A percentile compares a stretch with the other conserved stretches of the same genome.
These are phyloP conservation scores for Micropoecilia bifurca DNA, from an alignment of 2,797 vertebrate species.

Conservation along the genomic window DNA sequence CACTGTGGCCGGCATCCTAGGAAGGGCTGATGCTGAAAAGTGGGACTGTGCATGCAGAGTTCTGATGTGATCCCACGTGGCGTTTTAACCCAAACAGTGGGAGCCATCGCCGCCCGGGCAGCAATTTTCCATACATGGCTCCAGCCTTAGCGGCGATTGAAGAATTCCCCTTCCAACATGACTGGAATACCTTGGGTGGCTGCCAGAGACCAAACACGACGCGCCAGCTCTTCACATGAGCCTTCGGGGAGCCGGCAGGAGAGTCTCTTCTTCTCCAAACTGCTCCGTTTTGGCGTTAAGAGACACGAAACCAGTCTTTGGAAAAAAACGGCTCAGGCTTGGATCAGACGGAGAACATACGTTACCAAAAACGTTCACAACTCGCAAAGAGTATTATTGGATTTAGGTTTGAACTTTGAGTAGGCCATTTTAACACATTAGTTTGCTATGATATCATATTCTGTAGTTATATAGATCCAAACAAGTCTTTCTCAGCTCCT, in stretches of 20 bases:
- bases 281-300: background rate
- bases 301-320: background rate
- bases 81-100: slow-evolving; percentile 52
- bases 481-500: background rate
- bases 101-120: slow-evolving; percentile 42
- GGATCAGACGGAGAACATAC: background rate
- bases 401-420: background rate
- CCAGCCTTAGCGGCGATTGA: slow-evolving; percentile 51
- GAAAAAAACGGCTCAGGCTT: background rate
- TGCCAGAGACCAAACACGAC: slow-evolving; percentile 59
- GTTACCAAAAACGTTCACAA: background rate
- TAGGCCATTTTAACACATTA: background rate
- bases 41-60: background rate
- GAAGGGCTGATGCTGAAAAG: background rate
- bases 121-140: slow-evolving; percentile 72
- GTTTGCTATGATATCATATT: background rate
- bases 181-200: slow-evolving; percentile 73
- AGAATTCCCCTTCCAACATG: slow-evolving; percentile 66
- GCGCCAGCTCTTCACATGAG: slow-evolving; percentile 64
- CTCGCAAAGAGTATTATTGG: background rate
- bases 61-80: slow-evolving; percentile 26
- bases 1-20: background rate
- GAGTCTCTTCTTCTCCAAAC: background rate
- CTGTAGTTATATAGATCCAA: background rate
- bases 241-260: slow-evolving; percentile 30